Evolutionary conservation across 1,140 invertebrate genomes (phyloP), one percentile per base, ranked within the genome.

Genomic region (Tetraneura akinire): DNA sequence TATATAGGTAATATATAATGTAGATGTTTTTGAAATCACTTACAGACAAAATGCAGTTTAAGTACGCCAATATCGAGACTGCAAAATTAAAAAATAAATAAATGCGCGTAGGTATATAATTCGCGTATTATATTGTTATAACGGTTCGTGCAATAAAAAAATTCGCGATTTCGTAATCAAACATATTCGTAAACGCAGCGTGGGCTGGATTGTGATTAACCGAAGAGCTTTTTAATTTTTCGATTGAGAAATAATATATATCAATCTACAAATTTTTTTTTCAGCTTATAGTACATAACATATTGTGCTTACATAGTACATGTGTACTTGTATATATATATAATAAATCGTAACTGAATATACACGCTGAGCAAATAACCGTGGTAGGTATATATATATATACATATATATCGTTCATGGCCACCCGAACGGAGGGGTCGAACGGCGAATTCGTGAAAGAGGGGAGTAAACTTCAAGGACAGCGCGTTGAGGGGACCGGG

Each of bases 391-490:
- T n/a, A n/a, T n/a, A n/a, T n/a, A n/a, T n/a, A n/a, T n/a, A 66
- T 47, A 47, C 6, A 6, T 37, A n/a, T 71, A 71, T 51, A 37
- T 60, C 74, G 55, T 60, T 62, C 74, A 62, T 78, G 55, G 74
- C 47, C 74, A 37, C 60, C 55, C 10, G 3, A 51, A 49, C 47
- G 45, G 53, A 60, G 73, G 53, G 51, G 71, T 29, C 47, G 23
- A 18, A 9, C 10, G n/a, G 32, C 8, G 3, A 37, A 37, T 37
- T 10, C 13, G 11, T 21, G 51, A n/a, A n/a, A n/a, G 71, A n/a
- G 14, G 45, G 14, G 71, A 42, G 73, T 45, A 76, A 76, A 57
- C 37, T 76, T 76, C 74, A 78, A 78, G 74, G 74, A 42, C 74
- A 32, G 23, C n/a, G 8, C n/a, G 14, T 45, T 6, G 23, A 10